phyloP scores from a whole-genome alignment of 1,140 invertebrate species.

The Patella vulgata region DNA sequence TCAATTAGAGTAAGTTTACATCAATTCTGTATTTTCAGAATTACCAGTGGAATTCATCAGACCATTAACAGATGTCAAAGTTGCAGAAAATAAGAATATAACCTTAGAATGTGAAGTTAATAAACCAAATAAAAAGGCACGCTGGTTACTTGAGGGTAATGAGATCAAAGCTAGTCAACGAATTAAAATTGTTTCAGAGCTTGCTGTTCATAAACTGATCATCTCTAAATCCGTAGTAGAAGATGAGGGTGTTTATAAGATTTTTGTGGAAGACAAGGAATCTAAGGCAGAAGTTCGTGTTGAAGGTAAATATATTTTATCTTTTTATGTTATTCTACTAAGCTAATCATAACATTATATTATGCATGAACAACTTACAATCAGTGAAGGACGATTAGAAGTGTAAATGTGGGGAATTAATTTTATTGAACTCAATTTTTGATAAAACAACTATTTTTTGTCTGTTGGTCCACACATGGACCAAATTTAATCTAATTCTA shows the following conservation, averaged over 20 bases:
- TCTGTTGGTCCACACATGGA: slow-evolving; percentile 4
- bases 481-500: not conserved
- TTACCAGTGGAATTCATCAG: slow-evolving; percentile 50
- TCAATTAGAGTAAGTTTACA: too few species aligned
- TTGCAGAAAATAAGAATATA: slow-evolving; percentile 39
- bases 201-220: slow-evolving; percentile 78
- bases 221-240: slow-evolving; percentile 75
- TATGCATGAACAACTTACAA: too few species aligned
- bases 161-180: slow-evolving; percentile 73
- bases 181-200: slow-evolving; percentile 88
- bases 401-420: too few species aligned
- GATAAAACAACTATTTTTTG: slow-evolving; percentile 3
- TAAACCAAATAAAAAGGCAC: slow-evolving; percentile 78
- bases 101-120: slow-evolving; percentile 68
- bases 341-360: too few species aligned
- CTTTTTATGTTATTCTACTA: too few species aligned
- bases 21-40: slow-evolving; percentile 44
- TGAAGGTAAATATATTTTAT: slow-evolving; percentile 40
- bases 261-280: slow-evolving; percentile 47
- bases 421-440: slow-evolving; percentile 1
- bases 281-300: slow-evolving; percentile 50
- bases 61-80: slow-evolving; percentile 47
- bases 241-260: slow-evolving; percentile 48
- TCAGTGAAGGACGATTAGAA: too few species aligned
- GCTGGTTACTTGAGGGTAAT: slow-evolving; percentile 85